Conservation (phyloP, 2,797 vertebrate species). For the Aplochiton taeniatus region DNA sequence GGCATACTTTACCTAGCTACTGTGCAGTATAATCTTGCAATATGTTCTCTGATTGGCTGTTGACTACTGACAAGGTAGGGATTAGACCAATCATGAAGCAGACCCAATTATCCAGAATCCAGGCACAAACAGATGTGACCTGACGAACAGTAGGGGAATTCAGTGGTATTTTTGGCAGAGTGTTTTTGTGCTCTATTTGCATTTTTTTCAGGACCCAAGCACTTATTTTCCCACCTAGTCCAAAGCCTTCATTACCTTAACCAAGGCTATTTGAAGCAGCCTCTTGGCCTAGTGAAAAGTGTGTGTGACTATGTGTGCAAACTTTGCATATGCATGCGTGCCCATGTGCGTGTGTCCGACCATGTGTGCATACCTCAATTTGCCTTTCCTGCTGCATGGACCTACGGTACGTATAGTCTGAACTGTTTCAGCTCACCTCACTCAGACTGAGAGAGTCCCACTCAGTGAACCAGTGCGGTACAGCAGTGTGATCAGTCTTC, state of each 20-base stretch:
- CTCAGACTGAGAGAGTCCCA: not conserved
- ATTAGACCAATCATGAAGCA: not conserved
- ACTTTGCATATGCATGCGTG: not conserved
- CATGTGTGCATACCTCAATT: not conserved
- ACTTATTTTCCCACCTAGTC: not conserved
- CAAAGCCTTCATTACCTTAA: not conserved
- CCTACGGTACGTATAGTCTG: not conserved
- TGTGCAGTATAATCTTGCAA: constrained; percentile 22
- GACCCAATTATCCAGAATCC: constrained; percentile 5
- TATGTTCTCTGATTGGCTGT: constrained; percentile 10
- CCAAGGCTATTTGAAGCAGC: not conserved
- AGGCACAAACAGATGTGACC: constrained; percentile 13
- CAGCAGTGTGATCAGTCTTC: not conserved
- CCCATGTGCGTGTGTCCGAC: not conserved
- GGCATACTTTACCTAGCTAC: constrained; percentile 37
- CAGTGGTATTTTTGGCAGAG: not conserved
- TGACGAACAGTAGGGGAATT: not conserved
- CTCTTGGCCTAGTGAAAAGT: not conserved
- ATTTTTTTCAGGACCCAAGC: not conserved
- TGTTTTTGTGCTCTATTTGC: not conserved
- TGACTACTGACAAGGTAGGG: constrained; percentile 7
- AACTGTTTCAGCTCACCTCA: not conserved
- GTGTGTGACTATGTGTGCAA: not conserved
- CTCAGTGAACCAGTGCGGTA: not conserved
- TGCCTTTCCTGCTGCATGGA: not conserved